Conservation (phyloP, 2,888 invertebrate species). For the Agrochola lota region DNA sequence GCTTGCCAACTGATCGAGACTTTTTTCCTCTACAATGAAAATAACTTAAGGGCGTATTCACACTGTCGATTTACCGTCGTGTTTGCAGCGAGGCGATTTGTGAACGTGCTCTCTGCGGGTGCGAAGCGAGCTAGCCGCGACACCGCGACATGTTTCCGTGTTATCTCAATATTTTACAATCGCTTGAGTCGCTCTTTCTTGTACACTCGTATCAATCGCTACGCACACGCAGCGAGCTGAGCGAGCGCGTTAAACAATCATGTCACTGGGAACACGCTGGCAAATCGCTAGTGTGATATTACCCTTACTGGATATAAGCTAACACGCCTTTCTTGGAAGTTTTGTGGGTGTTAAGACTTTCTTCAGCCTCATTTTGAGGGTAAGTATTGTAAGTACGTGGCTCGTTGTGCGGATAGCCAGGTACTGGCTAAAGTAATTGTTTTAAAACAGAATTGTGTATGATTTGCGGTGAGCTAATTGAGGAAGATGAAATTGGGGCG, state of each 20-base stretch:
- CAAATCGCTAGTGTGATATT: background rate
- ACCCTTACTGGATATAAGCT: slow-evolving; percentile 28
- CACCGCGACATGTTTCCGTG: background rate
- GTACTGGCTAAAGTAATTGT: slow-evolving; percentile 15
- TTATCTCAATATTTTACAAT: background rate
- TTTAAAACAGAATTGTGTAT: slow-evolving; percentile 10
- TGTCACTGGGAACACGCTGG: background rate
- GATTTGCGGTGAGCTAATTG: slow-evolving; percentile 32
- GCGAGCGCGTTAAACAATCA: background rate
- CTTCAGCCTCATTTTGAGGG: slow-evolving; percentile 8
- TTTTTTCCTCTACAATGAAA: slow-evolving; percentile 48
- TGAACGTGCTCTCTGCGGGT: too few relatives aligned
- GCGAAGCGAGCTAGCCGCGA: background rate
- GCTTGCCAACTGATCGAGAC: slow-evolving; percentile 56
- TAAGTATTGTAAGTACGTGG: slow-evolving; percentile 17
- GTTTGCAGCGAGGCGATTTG: background rate
- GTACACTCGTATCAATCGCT: background rate
- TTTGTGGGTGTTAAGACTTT: slow-evolving; percentile 32
- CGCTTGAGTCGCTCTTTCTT: background rate
- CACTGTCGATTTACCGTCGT: background rate
- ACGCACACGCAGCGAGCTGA: background rate
- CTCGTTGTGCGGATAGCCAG: background rate
- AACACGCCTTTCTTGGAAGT: slow-evolving; percentile 33
- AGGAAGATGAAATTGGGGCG: slow-evolving; percentile 44
- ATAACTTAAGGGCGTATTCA: slow-evolving; percentile 21